Percentiles rank a stretch among this genome's conserved stretches.
Evolutionary conservation across 2,797 vertebrate species (phyloP).

Genomic region (Sus cebifrons): DNA sequence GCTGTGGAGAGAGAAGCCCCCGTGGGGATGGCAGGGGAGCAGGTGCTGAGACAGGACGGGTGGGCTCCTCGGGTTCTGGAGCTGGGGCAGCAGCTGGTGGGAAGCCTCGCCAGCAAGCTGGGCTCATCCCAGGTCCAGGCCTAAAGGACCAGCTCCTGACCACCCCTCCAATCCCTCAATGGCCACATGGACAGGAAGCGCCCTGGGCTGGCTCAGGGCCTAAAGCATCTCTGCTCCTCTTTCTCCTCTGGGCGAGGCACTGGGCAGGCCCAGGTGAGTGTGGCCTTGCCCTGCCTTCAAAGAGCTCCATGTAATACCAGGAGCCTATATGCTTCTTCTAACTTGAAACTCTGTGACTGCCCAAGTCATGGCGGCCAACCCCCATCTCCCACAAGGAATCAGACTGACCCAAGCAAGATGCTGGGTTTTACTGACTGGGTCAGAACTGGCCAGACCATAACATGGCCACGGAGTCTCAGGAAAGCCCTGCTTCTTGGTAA

Average conservation of each 20-base stretch:
- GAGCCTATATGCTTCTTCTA: neutral
- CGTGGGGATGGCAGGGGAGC: accelerated
- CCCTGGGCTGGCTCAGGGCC: neutral
- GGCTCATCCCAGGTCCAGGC: neutral
- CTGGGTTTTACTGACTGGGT: neutral
- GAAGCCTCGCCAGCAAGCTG: neutral
- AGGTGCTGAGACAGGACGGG: slow-evolving; percentile 3
- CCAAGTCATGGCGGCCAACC: neutral
- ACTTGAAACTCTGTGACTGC: neutral
- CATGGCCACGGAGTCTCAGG: neutral
- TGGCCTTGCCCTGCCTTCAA: neutral
- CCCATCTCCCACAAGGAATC: neutral
- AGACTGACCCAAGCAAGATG: neutral
- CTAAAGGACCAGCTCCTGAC: neutral
- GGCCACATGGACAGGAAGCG: neutral
- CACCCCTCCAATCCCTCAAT: no score
- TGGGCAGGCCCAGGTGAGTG: neutral
- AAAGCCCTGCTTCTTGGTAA: neutral
- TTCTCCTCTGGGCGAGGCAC: neutral
- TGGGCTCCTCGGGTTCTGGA: neutral
- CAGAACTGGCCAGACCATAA: neutral
- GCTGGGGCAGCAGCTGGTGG: neutral
- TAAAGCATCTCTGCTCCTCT: neutral
- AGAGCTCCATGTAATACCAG: neutral
- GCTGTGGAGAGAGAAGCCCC: slow-evolving; percentile 89